Conservation (phyloP, 2,113 vertebrate species). For the Saccopteryx leptura region DNA sequence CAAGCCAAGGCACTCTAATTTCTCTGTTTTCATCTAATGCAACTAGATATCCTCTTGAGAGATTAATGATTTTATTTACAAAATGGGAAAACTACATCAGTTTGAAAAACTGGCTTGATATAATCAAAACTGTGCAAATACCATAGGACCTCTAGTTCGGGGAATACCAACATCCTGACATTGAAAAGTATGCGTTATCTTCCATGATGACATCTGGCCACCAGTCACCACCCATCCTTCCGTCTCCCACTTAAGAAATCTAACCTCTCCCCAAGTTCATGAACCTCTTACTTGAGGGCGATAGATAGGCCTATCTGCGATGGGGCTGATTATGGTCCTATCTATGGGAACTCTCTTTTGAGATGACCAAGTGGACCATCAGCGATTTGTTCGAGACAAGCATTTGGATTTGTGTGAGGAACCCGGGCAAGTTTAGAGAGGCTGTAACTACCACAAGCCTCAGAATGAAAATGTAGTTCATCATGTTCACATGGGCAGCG, state of each 20-base stretch:
- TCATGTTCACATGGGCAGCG: not conserved
- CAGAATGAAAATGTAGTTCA: not conserved
- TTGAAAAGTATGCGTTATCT: not conserved
- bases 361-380: not conserved
- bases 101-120: slow-evolving; percentile 44
- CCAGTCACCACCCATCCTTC: no score
- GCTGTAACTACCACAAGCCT: not conserved
- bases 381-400: not conserved
- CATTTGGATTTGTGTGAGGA: not conserved
- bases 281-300: not conserved
- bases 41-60: slow-evolving; percentile 52
- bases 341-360: not conserved
- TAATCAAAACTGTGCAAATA: slow-evolving; percentile 11
- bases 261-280: not conserved
- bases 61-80: slow-evolving; percentile 79
- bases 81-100: slow-evolving; percentile 51
- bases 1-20: not conserved
- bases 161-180: slow-evolving; percentile 61
- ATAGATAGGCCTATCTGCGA: not conserved
- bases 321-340: not conserved
- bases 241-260: not conserved
- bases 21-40: not conserved
- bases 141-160: not conserved
- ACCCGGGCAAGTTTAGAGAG: not conserved
- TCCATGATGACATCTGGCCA: not conserved